phyloP scores from a whole-genome alignment of 2,888 invertebrate species.

The Brassicogethes aeneus region DNA sequence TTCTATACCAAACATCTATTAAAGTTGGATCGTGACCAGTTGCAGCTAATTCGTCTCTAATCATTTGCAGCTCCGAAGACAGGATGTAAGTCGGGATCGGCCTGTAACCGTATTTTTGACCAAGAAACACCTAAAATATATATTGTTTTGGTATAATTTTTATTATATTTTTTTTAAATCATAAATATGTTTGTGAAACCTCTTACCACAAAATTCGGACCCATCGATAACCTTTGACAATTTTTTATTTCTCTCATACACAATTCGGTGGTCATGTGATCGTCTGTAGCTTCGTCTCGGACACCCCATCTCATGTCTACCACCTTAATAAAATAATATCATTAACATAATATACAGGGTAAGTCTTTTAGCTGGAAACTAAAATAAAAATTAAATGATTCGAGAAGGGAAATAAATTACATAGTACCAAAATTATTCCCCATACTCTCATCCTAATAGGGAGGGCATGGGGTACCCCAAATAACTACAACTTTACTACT shows the following conservation, averaged over 20 bases:
- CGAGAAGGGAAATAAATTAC: too few species aligned
- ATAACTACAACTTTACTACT: too few species aligned
- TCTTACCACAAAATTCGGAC: slow-evolving; percentile 89
- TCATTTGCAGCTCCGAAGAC: slow-evolving; percentile 80
- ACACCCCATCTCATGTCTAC: slow-evolving; percentile 99
- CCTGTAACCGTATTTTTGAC: slow-evolving; percentile 97
- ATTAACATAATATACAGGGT: neutral
- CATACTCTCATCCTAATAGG: too few species aligned
- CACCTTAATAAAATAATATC: slow-evolving; percentile 52
- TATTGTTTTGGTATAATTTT: neutral
- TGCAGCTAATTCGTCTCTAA: slow-evolving; percentile 76
- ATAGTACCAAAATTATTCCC: slow-evolving; percentile 1
- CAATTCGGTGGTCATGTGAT: slow-evolving; percentile 98
- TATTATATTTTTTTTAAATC: neutral
- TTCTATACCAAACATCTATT: slow-evolving; percentile 91
- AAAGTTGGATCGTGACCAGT: slow-evolving; percentile 74
- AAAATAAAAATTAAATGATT: too few species aligned
- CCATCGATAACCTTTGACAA: slow-evolving; percentile 94
- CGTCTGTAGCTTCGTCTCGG: slow-evolving; percentile 95
- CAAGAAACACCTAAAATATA: slow-evolving; percentile 68
- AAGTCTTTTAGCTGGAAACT: too few species aligned
- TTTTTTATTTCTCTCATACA: slow-evolving; percentile 98
- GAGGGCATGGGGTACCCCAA: too few species aligned
- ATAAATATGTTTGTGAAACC: slow-evolving; percentile 1
- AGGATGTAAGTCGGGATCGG: slow-evolving; percentile 94